phyloP scores from a whole-genome alignment of 2,113 vertebrate genomes.

The Archilochus colubris region DNA sequence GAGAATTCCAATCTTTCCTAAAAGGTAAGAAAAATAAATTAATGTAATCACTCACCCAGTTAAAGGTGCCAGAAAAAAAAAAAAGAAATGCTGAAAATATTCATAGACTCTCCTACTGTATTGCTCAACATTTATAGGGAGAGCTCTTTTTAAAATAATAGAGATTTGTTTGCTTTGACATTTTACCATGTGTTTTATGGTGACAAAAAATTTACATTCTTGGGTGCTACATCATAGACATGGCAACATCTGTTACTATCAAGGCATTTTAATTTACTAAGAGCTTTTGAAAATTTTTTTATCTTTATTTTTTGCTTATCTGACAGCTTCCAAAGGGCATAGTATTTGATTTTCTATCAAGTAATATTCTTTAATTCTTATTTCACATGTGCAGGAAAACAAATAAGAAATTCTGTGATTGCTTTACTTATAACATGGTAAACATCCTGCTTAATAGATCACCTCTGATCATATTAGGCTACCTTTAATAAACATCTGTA shows the following conservation, averaged over 20 bases:
- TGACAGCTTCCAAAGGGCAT: background rate
- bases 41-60: constrained; percentile 57
- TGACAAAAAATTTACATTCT: background rate
- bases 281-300: background rate
- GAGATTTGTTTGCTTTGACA: background rate
- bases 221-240: background rate
- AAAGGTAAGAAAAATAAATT: constrained; percentile 79
- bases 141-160: background rate
- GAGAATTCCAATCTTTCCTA: constrained; percentile 71
- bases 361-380: background rate
- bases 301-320: background rate
- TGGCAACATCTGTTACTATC: background rate
- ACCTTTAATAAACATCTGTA: background rate
- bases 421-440: background rate
- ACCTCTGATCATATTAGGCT: background rate
- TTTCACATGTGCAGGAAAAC: background rate
- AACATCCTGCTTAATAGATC: background rate
- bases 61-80: background rate
- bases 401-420: background rate
- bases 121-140: background rate
- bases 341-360: background rate
- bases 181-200: background rate
- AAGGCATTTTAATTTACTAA: background rate
- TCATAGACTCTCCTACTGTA: background rate
- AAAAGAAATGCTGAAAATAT: background rate